A percentile compares a stretch with the other conserved stretches of the same genome.
phyloP scores from a whole-genome alignment of 2,113 vertebrate genomes.

The Brachyistius frenatus region DNA sequence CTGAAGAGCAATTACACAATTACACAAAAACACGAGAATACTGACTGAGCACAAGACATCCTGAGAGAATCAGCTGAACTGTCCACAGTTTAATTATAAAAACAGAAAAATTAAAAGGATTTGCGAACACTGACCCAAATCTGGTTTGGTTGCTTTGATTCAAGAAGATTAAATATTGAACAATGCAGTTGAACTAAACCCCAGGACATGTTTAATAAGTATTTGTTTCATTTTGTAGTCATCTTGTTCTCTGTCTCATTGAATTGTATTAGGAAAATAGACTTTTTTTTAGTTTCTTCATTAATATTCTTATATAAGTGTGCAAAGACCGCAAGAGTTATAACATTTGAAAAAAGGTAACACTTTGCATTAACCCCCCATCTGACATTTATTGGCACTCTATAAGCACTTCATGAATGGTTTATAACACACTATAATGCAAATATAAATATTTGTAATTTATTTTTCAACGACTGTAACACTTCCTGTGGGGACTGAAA shows the following conservation, averaged over 20 bases:
- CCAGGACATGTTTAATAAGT: constrained; percentile 2
- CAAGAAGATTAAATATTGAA: constrained; percentile 13
- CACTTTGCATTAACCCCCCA: constrained; percentile 12
- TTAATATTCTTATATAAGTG: constrained; percentile 60
- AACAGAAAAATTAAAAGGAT: neutral
- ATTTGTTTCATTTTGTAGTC: constrained; percentile 17
- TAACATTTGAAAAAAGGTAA: constrained; percentile 23
- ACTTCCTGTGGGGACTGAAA: neutral
- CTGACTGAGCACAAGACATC: neutral
- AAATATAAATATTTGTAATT: neutral
- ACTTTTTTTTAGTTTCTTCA: constrained; percentile 48
- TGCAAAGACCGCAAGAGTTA: constrained; percentile 71
- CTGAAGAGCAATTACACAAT: constrained; percentile 15
- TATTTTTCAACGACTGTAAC: neutral
- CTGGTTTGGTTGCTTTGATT: constrained; percentile 12
- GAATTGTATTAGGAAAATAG: constrained; percentile 74
- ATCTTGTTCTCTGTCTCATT: constrained; percentile 51
- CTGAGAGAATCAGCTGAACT: neutral
- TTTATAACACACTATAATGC: neutral
- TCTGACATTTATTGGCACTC: too few species aligned
- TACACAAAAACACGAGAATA: neutral
- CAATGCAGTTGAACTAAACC: constrained; percentile 21
- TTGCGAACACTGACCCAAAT: constrained; percentile 37
- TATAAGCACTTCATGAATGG: neutral
- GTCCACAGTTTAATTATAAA: neutral